Conservation (phyloP, 2,888 invertebrate species). For the Sphinx pinastri region DNA sequence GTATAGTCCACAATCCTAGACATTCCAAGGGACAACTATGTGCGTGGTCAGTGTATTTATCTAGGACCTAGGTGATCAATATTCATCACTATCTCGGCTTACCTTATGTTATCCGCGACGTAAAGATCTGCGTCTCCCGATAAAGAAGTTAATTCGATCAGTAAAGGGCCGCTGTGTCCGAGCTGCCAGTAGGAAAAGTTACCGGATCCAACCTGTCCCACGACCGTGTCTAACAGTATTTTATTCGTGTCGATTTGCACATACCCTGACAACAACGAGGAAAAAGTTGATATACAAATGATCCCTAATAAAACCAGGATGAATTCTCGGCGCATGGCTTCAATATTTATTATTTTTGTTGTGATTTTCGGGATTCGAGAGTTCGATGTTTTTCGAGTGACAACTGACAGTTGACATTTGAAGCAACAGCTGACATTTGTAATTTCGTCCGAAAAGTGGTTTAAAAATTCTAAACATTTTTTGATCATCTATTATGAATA, state of each 20-base stretch:
- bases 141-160: conserved; percentile 68
- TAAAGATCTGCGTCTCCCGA: conserved; percentile 76
- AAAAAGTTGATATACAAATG: conserved; percentile 66
- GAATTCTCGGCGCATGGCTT: conserved; percentile 67
- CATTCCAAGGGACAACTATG: no score
- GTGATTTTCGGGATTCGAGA: background rate
- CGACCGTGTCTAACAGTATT: conserved; percentile 68
- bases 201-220: conserved; percentile 67
- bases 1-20: no score
- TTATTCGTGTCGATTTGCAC: conserved; percentile 60
- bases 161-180: conserved; percentile 64
- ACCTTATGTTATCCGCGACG: conserved; percentile 71
- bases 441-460: background rate
- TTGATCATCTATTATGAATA: no score
- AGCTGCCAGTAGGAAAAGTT: conserved; percentile 79
- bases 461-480: no score
- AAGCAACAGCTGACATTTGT: no score
- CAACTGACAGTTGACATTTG: background rate
- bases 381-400: background rate
- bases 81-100: conserved; percentile 25
- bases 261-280: conserved; percentile 62
- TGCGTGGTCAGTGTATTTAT: no score
- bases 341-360: background rate
- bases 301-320: conserved; percentile 69
- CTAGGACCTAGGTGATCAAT: no score